These are phyloP conservation scores for Calephelis virginiensis DNA, from an alignment of 1,140 invertebrate genomes.

Conservation along the genomic window DNA sequence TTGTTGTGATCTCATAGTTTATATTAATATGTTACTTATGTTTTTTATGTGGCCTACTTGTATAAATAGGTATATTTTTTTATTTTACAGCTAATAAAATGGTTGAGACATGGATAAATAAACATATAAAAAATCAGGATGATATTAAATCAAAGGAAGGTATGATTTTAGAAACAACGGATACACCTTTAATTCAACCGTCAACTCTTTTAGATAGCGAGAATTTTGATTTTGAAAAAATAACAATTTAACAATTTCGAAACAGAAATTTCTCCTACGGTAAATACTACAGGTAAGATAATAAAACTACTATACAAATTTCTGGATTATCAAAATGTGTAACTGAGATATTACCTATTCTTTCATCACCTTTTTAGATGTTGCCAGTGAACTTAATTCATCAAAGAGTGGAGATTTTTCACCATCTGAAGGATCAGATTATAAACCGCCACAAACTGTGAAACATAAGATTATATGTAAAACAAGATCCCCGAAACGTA, in stretches of 20 bases:
- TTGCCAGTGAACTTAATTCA: not conserved
- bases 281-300: constrained; percentile 3
- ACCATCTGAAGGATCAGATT: constrained; percentile 9
- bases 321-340: constrained; percentile 1
- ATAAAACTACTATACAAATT: constrained; percentile 9
- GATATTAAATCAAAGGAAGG: not conserved
- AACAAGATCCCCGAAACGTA: not conserved
- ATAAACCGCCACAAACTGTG: not conserved
- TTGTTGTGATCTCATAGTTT: constrained; percentile 5
- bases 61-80: not conserved
- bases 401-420: constrained; percentile 9
- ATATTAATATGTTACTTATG: constrained; percentile 1
- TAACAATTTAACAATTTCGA: constrained; percentile 1
- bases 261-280: constrained; percentile 6
- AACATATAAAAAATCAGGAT: not conserved
- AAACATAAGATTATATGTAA: constrained; percentile 1
- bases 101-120: not conserved
- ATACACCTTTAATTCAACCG: constrained; percentile 4
- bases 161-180: not conserved
- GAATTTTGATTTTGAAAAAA: constrained; percentile 8
- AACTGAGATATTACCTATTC: not conserved
- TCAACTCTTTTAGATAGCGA: not conserved
- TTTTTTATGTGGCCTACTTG: constrained; percentile 5
- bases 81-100: constrained; percentile 6
- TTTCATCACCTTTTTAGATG: constrained; percentile 6